Evolutionary conservation across 92 coral and sea anemone genomes (phyloP).

Genomic region (Parazoanthus atlanticus): DNA sequence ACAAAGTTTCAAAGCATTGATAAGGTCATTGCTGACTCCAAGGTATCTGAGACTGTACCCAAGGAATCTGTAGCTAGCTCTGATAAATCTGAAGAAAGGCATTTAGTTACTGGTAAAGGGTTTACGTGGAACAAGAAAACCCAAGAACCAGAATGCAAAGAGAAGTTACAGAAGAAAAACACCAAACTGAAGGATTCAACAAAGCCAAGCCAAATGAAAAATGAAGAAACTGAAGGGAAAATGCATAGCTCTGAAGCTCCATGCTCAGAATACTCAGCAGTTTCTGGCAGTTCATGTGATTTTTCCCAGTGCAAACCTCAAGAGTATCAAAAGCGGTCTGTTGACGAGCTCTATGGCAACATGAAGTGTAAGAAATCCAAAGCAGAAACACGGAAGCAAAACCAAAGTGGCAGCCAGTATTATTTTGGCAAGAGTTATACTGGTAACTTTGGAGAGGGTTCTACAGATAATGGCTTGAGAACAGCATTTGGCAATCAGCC

Average conservation of each 20-base stretch:
- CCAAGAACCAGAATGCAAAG: not conserved
- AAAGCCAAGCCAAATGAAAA: not conserved
- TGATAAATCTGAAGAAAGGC: constrained; percentile 12
- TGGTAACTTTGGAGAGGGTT: not conserved
- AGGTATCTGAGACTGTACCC: not conserved
- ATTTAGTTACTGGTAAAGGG: constrained; percentile 17
- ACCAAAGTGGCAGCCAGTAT: not conserved
- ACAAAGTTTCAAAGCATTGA: constrained; percentile 31
- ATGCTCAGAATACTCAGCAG: not conserved
- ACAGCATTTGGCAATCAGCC: not conserved
- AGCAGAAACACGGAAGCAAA: not conserved
- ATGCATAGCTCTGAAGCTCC: not conserved
- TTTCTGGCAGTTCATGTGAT: not conserved
- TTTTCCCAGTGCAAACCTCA: not conserved
- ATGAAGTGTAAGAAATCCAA: constrained; percentile 37
- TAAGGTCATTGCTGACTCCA: not conserved
- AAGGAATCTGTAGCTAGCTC: not conserved
- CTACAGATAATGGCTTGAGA: not conserved
- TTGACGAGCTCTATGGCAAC: constrained; percentile 21
- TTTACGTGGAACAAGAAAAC: constrained; percentile 34
- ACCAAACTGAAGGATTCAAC: not conserved
- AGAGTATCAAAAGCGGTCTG: not conserved
- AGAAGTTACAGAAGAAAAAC: not conserved
- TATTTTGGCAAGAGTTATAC: constrained; percentile 16
- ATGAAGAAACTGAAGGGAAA: not conserved